Evolutionary conservation across 2,888 invertebrate genomes (phyloP), one percentile per base, ranked within the genome.

Genomic region (Lithophane ornitopus): DNA sequence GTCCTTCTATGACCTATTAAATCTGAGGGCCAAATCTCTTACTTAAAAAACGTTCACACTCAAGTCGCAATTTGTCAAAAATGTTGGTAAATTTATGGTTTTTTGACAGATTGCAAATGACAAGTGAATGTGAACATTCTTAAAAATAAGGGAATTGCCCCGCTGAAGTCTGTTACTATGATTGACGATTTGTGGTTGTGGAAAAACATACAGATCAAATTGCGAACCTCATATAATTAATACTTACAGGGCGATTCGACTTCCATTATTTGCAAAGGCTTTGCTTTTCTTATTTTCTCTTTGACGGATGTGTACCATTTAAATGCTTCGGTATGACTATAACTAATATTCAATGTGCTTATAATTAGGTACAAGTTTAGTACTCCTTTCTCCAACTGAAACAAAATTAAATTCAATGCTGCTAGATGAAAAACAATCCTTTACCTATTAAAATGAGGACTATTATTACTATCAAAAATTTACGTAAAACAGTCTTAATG

Each of bases 331-430:
- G 81, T 88, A 77, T 97, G 96, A 58, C 92, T 91, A 84, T 98
- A 98, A 39, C 97, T 97, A 9, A 98, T 92, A 83, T 97, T 97
- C 84, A 98, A 94, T 68, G 97, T 97, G 92, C 98, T 98, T 59
- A 98, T 95, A 90, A 97, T 97, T 19, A 98, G 94, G 90, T 97
- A 98, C 65, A 98, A 91, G 86, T 98, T 97, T 2, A 98, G 92
- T 14, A 97, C 96, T 67, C 97, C 97, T 87, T 97, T 97, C 89
- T 97, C 97, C 56, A 97, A 86, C 97, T 97, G 91, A 11, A 94
- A 92, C 39, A 71, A 26, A 54, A 54, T 54, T 0, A 54, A 54
- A 54, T 54, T 12, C n/a, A 54, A 54, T n/a, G n/a, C 4, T 6
- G 12, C 1, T 54, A 1, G 11, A n/a, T 12, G n/a, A 54, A n/a